phyloP scores from a whole-genome alignment of 2,113 vertebrate species.

The Megaceryle torquata region DNA sequence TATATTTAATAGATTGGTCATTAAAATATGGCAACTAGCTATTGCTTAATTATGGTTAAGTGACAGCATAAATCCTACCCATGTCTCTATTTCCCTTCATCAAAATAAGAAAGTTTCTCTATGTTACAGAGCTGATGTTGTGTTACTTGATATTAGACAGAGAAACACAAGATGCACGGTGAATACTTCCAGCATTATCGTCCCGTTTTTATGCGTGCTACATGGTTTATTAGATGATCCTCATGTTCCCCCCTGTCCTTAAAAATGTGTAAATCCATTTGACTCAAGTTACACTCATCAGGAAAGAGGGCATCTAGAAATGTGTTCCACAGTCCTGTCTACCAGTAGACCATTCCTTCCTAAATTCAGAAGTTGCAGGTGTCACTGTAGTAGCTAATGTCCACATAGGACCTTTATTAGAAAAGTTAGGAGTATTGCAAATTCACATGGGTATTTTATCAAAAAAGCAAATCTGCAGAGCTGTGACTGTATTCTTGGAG shows the following conservation, averaged over 20 bases:
- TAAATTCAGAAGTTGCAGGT: not conserved
- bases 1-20: not conserved
- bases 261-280: not conserved
- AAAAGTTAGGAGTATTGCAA: not conserved
- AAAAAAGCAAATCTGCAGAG: not conserved
- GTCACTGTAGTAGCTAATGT: not conserved
- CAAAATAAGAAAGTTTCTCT: not conserved
- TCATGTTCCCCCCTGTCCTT: not conserved
- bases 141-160: not conserved
- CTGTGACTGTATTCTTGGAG: not conserved
- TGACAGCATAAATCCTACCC: not conserved
- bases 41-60: not conserved
- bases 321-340: not conserved
- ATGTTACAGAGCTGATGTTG: rapidly evolving
- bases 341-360: not conserved
- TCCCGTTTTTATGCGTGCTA: not conserved
- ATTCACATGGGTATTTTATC: not conserved
- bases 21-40: not conserved
- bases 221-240: not conserved
- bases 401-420: not conserved
- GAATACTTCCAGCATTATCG: not conserved
- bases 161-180: not conserved
- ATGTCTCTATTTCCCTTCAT: not conserved
- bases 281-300: not conserved
- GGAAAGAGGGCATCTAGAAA: not conserved